These are phyloP conservation scores for Ectemnius continuus DNA, from an alignment of 2,888 invertebrate species.

Conservation along the genomic window DNA sequence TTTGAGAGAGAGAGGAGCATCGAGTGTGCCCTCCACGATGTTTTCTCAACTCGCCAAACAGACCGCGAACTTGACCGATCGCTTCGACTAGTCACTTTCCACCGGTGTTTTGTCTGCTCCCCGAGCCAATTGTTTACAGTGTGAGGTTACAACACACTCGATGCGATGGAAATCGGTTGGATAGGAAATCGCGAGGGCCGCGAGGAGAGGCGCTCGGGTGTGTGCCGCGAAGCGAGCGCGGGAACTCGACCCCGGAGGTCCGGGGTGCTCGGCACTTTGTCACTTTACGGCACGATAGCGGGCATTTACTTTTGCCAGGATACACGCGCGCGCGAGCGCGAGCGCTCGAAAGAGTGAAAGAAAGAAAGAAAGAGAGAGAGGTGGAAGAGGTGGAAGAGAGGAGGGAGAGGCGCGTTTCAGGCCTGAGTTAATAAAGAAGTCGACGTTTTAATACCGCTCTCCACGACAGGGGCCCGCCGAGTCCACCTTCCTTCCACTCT, in stretches of 20 bases:
- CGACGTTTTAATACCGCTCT: conserved; percentile 72
- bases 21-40: conserved; percentile 62
- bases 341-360: conserved; percentile 17
- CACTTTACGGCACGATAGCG: conserved; percentile 48
- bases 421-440: conserved; percentile 74
- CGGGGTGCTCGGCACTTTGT: conserved; percentile 24
- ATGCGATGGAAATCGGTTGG: background rate
- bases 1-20: conserved; percentile 53
- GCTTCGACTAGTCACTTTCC: no score
- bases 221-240: no score
- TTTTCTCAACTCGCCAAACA: conserved; percentile 60
- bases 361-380: background rate
- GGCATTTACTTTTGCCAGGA: conserved; percentile 3
- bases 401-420: conserved; percentile 49
- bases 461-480: conserved; percentile 67
- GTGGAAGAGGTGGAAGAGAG: no score
- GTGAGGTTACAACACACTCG: no score
- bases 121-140: no score
- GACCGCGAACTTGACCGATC: conserved; percentile 13
- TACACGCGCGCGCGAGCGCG: conserved; percentile 21
- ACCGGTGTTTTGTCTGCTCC: no score
- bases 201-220: no score
- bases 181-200: background rate
- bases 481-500: conserved; percentile 40
- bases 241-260: conserved; percentile 36